Evolutionary conservation across 1,140 invertebrate genomes (phyloP), one percentile per base, ranked within the genome.

Genomic region (Leptestheria dahalacensis): DNA sequence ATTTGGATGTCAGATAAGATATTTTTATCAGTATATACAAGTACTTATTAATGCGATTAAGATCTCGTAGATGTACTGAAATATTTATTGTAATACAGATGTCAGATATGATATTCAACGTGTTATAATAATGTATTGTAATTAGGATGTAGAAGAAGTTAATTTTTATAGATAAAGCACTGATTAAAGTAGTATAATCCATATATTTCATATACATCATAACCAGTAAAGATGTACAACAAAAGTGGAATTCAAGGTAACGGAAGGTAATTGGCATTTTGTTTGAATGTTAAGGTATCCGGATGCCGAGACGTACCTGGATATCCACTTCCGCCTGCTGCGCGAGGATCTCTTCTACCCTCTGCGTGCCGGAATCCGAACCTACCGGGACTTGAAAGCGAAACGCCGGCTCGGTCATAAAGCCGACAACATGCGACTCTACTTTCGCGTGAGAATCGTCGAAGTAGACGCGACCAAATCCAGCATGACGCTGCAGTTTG

Each of bases 261-360:
- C 15, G 6, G 33, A 41, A 41, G 15, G 15, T 41, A 41, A 6
- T 41, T 41, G 33, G 6, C 6, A 9, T 41, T 9, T 15, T 41
- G 33, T 41, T n/a, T n/a, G n/a, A n/a, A 56, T 69, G n/a, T 76
- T 74, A 3, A 59, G 59, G 10, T 79, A 77, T 67, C 62, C 66
- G 10, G 64, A 69, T 62, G 60, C 68, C 1, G 68, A 77, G 10
- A 71, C 76, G 57, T 80, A 80, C 64, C 64, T 80, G 25, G 78
- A 80, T 63, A 68, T 77, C 3, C 77, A 80, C 64, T 80, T 78
- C 63, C 67, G 77, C 4, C 66, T 80, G 0, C 64, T 79, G 9
- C 64, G 77, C 23, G 78, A 79, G 68, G 87, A 91, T 70, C 84
- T 83, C 70, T 72, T 79, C 46, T 66, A 68, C 1, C 81, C 82